A percentile compares a stretch with the other conserved stretches of the same genome.
Evolutionary conservation across 2,888 invertebrate genomes (phyloP).

Genomic region (Bursaphelenchus okinawaensis): DNA sequence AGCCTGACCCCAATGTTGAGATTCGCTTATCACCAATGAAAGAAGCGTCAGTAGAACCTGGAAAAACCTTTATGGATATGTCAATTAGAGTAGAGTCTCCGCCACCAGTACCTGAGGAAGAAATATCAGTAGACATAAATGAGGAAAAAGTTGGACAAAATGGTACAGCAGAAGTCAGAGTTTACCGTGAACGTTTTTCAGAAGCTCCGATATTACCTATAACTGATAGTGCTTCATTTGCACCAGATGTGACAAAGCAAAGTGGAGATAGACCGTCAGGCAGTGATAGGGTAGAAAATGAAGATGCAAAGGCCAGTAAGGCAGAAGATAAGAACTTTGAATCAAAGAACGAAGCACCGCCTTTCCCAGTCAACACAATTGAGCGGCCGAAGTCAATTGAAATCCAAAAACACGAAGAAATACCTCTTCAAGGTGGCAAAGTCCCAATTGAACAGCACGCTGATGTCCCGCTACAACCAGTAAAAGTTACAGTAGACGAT

Average conservation of each 20-base stretch:
- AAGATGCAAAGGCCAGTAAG: not conserved
- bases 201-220: constrained; percentile 7
- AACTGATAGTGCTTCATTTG: not conserved
- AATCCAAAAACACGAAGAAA: not conserved
- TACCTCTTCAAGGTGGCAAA: not conserved
- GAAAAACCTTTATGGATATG: not conserved
- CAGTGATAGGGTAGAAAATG: no score
- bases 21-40: not conserved
- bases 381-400: not conserved
- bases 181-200: constrained; percentile 4
- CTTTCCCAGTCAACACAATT: not conserved
- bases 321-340: not conserved
- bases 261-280: not conserved
- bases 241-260: not conserved
- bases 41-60: constrained; percentile 1
- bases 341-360: not conserved
- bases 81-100: constrained; percentile 5
- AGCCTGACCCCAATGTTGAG: not conserved
- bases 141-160: not conserved
- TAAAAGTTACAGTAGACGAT: not conserved
- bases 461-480: not conserved
- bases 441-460: not conserved
- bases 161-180: constrained; percentile 12
- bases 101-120: not conserved
- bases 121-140: not conserved